Evolutionary conservation across 2,888 invertebrate species (phyloP), one percentile per base, ranked within the genome.

Genomic region (Thyatira batis): DNA sequence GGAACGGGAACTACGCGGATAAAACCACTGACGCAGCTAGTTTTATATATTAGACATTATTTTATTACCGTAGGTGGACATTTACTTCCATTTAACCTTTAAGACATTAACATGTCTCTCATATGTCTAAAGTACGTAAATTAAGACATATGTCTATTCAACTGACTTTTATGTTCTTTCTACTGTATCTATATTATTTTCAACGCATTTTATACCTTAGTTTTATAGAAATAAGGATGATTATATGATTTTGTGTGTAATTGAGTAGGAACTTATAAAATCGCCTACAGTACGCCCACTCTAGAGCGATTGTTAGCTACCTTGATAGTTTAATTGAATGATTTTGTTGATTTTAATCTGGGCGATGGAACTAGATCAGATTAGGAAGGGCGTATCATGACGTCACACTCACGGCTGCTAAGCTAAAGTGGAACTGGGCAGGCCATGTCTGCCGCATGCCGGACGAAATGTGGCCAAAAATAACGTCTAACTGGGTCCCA

Each of bases 111-210:
- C 3, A 39, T 5, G 17, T 39, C 1, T 13, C 39, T 39, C n/a
- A 17, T 39, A 39, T n/a, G 46, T 23, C 46, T 45, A 23, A 45
- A 54, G 33, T 13, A 55, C 52, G 59, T 66, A 57, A 61, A 61
- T 64, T 58, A 61, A 64, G 58, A 67, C 57, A 60, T 60, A 65
- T 61, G 52, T 57, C 43, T 10, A 49, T 21, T n/a, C 49, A 53
- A 53, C 33, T 51, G 55, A 57, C 61, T 51, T 52, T 60, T 54
- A 57, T 66, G 54, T 54, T 53, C 53, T 51, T 46, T 51, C 33
- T 50, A 50, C 28, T 27, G 48, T 51, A 20, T 10, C 23, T 39
- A 39, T 8, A 17, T 1, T 17, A 17, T 0, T 17, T 17, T 8
- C 2, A 52, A 21, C n/a, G 33, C 27, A 50, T 21, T 45, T 28